phyloP scores from a whole-genome alignment of 2,888 invertebrate genomes.

The Chloroclysta siterata region DNA sequence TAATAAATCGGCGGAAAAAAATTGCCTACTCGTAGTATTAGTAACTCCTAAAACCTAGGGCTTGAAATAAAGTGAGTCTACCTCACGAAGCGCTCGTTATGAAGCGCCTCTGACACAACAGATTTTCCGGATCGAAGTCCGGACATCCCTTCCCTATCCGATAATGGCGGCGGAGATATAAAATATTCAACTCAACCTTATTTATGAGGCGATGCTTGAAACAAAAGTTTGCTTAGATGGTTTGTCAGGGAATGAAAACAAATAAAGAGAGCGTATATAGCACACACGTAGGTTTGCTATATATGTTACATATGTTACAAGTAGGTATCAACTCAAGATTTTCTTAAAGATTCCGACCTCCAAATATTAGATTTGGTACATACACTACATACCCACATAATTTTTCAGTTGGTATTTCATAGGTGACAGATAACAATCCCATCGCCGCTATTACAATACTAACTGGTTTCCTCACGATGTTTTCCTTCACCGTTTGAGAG shows the following conservation, averaged over 20 bases:
- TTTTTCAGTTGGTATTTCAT: too few species aligned
- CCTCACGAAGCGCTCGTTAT: conserved; percentile 39
- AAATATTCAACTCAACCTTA: conserved; percentile 77
- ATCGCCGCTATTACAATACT: too few species aligned
- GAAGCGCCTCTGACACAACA: conserved; percentile 49
- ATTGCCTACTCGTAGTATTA: too few species aligned
- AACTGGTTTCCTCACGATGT: too few species aligned
- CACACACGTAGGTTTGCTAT: not conserved
- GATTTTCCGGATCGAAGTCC: conserved; percentile 64
- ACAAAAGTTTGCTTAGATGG: conserved; percentile 60
- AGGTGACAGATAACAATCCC: too few species aligned
- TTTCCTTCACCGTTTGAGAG: too few species aligned
- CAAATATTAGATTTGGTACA: too few species aligned
- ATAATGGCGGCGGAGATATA: conserved; percentile 72
- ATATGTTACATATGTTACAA: too few species aligned
- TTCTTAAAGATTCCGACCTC: too few species aligned
- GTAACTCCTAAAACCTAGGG: not conserved
- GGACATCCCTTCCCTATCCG: conserved; percentile 70
- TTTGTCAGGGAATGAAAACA: conserved; percentile 51
- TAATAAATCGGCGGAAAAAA: too few species aligned
- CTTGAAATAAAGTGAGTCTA: conserved; percentile 12
- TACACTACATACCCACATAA: too few species aligned
- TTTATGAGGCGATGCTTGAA: conserved; percentile 67
- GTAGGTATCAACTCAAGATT: too few species aligned
- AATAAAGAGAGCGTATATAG: conserved; percentile 28